Conservation (phyloP, 2,113 vertebrate genomes). For the Carettochelys insculpta region DNA sequence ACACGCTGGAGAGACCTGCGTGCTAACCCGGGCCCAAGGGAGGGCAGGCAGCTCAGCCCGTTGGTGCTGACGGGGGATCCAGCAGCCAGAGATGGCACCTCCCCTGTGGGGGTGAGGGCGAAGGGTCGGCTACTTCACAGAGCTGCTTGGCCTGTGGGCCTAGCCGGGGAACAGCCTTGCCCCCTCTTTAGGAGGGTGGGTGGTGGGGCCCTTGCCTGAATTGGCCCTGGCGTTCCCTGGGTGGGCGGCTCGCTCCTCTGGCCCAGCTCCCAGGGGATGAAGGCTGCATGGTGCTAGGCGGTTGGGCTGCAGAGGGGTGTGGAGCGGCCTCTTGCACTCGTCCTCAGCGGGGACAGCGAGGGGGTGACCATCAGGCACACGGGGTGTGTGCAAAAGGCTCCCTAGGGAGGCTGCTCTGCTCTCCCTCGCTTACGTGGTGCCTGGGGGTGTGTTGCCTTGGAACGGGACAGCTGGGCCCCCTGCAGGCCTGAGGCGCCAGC, state of each 20-base stretch:
- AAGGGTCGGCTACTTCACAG: neutral
- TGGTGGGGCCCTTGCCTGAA: neutral
- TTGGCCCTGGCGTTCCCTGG: neutral
- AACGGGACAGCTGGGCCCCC: neutral
- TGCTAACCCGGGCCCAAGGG: neutral
- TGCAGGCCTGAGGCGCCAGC: neutral
- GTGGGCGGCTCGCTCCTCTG: neutral
- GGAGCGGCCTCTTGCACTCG: conserved; percentile 24
- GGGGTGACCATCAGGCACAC: neutral
- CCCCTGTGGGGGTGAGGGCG: neutral
- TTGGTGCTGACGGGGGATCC: neutral
- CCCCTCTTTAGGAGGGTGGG: no score
- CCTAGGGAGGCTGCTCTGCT: neutral
- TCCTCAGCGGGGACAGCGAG: no score
- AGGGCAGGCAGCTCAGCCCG: neutral
- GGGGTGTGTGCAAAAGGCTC: neutral
- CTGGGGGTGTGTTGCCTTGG: neutral
- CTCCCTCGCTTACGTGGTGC: conserved; percentile 2
- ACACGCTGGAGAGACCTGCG: neutral
- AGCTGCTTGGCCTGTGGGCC: neutral
- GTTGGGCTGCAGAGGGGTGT: neutral
- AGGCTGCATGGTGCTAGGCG: conserved; percentile 6
- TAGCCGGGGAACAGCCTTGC: neutral
- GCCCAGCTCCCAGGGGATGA: neutral
- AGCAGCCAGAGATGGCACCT: neutral